Percentiles rank a stretch among this genome's conserved stretches.
phyloP scores from a whole-genome alignment of 2,888 invertebrate species.

The Junonia oenone region DNA sequence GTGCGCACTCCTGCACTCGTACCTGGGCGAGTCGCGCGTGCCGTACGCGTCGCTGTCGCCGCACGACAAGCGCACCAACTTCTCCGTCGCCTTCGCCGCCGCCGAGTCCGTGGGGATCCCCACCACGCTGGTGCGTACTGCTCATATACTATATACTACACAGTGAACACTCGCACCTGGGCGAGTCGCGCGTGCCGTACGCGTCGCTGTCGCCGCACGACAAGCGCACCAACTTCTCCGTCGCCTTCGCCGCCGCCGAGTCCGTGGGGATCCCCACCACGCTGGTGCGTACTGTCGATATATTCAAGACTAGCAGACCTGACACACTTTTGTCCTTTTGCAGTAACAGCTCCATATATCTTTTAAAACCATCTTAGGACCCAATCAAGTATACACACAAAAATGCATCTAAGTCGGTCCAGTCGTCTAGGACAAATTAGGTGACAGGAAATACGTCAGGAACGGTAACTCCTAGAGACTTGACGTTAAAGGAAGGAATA shows the following conservation, averaged over 20 bases:
- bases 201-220: conserved; percentile 87
- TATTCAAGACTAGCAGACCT: too few relatives aligned
- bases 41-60: conserved; percentile 89
- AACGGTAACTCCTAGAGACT: too few relatives aligned
- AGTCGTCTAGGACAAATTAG: too few relatives aligned
- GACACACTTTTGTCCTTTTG: too few relatives aligned
- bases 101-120: conserved; percentile 95
- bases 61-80: conserved; percentile 91
- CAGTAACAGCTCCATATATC: too few relatives aligned
- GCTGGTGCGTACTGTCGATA: conserved; percentile 79
- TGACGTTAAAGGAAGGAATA: too few relatives aligned
- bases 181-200: conserved; percentile 90
- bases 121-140: conserved; percentile 85
- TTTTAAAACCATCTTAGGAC: too few relatives aligned
- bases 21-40: conserved; percentile 88
- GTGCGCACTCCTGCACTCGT: conserved; percentile 95
- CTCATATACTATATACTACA: too few relatives aligned
- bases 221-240: conserved; percentile 91
- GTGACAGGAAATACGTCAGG: too few relatives aligned
- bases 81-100: conserved; percentile 93
- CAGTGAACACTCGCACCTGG: conserved; percentile 94
- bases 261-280: conserved; percentile 93
- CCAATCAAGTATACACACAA: too few relatives aligned
- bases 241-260: conserved; percentile 95
- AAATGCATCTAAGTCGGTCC: too few relatives aligned